phyloP scores from a whole-genome alignment of 2,888 invertebrate species.

The Pachliopta kotzebuea region DNA sequence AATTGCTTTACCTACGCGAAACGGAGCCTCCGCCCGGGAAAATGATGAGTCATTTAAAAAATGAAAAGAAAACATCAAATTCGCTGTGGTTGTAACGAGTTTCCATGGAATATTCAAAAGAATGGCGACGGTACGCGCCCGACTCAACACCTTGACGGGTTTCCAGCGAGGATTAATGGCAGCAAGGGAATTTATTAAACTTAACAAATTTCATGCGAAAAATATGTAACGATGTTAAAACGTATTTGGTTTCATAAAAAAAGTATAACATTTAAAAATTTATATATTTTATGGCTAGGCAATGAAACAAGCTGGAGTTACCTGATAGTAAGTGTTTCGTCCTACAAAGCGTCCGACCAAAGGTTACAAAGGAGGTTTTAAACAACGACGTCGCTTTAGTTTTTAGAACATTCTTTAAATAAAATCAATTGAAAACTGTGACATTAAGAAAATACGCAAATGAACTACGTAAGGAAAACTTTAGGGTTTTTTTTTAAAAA shows the following conservation, averaged over 20 bases:
- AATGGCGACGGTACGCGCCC: slow-evolving; percentile 34
- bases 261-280: too few species aligned
- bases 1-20: slow-evolving; percentile 27
- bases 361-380: too few species aligned
- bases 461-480: too few species aligned
- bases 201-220: slow-evolving; percentile 14
- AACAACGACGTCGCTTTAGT: too few species aligned
- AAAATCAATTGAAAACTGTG: too few species aligned
- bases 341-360: too few species aligned
- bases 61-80: slow-evolving; percentile 39
- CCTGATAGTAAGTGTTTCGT: too few species aligned
- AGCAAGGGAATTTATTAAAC: slow-evolving; percentile 28
- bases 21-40: slow-evolving; percentile 29
- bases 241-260: background rate
- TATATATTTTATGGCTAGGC: too few species aligned
- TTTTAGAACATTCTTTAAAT: too few species aligned
- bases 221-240: background rate
- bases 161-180: slow-evolving; percentile 41
- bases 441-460: too few species aligned
- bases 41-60: slow-evolving; percentile 41
- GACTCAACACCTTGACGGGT: slow-evolving; percentile 41
- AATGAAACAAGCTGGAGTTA: too few species aligned
- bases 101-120: slow-evolving; percentile 37
- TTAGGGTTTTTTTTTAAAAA: too few species aligned
- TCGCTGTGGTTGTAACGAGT: slow-evolving; percentile 32